Percentiles rank a stretch among this genome's conserved stretches.
Evolutionary conservation across 2,113 vertebrate species (phyloP).

Genomic region (Sphaerodactylus townsendi): DNA sequence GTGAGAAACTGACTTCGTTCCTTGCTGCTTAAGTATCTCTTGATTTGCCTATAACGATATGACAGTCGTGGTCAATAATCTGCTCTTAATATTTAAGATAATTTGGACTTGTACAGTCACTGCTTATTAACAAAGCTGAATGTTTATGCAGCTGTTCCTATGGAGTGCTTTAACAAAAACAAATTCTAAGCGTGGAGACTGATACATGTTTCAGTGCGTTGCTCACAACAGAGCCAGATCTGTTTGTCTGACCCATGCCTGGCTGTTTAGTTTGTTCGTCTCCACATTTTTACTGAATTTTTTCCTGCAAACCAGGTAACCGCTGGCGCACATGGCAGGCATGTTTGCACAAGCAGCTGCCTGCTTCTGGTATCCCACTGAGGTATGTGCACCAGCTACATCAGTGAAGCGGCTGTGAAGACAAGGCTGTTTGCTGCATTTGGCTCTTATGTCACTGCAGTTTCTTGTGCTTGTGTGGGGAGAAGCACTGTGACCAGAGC

Average conservation of each 20-base stretch:
- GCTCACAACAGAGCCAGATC: neutral
- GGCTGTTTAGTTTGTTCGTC: neutral
- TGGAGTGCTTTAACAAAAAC: slow-evolving; percentile 2
- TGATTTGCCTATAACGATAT: neutral
- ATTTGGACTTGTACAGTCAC: neutral
- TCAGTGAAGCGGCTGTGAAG: slow-evolving; percentile 32
- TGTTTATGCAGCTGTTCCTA: slow-evolving; percentile 2
- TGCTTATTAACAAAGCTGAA: slow-evolving; percentile 15
- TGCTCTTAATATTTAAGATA: fast-evolving
- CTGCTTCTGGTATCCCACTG: slow-evolving; percentile 34
- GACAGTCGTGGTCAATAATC: fast-evolving
- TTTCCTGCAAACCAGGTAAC: slow-evolving; percentile 25
- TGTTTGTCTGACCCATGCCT: neutral
- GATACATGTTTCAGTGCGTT: slow-evolving; percentile 12
- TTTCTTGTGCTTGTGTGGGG: neutral
- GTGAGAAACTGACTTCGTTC: neutral
- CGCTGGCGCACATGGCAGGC: neutral
- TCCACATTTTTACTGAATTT: neutral
- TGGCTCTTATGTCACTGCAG: neutral
- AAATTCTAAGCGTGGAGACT: neutral
- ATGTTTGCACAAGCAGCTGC: slow-evolving; percentile 34
- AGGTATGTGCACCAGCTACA: slow-evolving; percentile 1
- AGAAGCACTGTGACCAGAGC: fast-evolving
- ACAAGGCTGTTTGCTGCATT: slow-evolving; percentile 39
- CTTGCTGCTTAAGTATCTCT: neutral